These are phyloP conservation scores for Pinctada fucata DNA, from an alignment of 2,888 invertebrate species.

Conservation along the genomic window DNA sequence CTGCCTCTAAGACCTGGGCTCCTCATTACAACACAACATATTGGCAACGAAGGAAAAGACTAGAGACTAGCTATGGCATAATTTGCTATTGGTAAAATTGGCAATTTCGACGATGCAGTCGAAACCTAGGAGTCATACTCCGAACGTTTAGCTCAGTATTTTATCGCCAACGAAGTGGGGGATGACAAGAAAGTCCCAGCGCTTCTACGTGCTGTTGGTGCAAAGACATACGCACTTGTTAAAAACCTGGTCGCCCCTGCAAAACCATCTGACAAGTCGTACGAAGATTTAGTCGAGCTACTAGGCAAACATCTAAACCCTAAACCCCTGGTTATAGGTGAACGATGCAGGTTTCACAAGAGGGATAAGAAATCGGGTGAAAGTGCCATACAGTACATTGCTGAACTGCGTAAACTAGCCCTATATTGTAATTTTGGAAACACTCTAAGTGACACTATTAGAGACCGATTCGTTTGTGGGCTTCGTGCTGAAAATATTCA, in stretches of 20 bases:
- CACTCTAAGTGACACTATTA: slow-evolving; percentile 35
- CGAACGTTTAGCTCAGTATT: neutral
- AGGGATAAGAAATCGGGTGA: slow-evolving; percentile 22
- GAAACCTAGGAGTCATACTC: slow-evolving; percentile 20
- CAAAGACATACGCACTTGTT: slow-evolving; percentile 8
- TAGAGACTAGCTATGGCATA: too few relatives aligned
- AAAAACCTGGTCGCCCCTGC: slow-evolving; percentile 23
- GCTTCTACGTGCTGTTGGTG: neutral
- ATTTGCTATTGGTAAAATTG: slow-evolving; percentile 6
- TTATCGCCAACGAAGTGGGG: neutral
- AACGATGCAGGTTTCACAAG: slow-evolving; percentile 28
- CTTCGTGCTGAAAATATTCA: slow-evolving; percentile 39
- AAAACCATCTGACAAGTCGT: slow-evolving; percentile 8
- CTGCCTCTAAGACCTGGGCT: slow-evolving; percentile 8
- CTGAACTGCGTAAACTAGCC: slow-evolving; percentile 23
- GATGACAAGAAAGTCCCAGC: neutral
- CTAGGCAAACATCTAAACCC: slow-evolving; percentile 25
- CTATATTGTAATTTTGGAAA: slow-evolving; percentile 31
- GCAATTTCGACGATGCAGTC: slow-evolving; percentile 22
- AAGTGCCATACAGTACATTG: slow-evolving; percentile 25
- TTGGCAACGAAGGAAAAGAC: too few relatives aligned
- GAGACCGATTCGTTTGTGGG: slow-evolving; percentile 48
- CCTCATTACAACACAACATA: neutral
- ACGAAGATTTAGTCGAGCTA: neutral
- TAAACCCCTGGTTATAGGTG: slow-evolving; percentile 25